These are phyloP conservation scores for Ammodytes marinus DNA, from an alignment of 2,113 vertebrate species.

Conservation along the genomic window DNA sequence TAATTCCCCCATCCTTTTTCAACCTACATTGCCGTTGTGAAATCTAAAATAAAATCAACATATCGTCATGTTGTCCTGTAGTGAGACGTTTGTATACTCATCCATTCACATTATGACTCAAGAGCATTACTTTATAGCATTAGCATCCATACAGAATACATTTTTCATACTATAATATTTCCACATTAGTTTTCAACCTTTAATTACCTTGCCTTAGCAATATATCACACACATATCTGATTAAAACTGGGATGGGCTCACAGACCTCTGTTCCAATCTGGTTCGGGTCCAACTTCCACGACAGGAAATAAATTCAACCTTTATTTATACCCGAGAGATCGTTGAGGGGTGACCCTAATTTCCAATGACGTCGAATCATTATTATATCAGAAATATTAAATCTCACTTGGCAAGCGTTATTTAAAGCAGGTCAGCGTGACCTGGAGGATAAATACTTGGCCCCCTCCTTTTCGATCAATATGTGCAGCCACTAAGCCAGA, in stretches of 20 bases:
- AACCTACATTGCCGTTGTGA: background rate
- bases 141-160: background rate
- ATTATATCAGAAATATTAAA: background rate
- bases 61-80: constrained; percentile 10
- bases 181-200: background rate
- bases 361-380: too few relatives aligned
- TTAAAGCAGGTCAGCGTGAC: background rate
- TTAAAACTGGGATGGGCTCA: background rate
- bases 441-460: background rate
- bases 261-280: background rate
- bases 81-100: background rate
- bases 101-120: background rate
- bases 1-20: too few relatives aligned
- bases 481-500: background rate
- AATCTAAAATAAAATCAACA: constrained; percentile 10
- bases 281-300: background rate
- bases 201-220: background rate
- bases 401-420: background rate
- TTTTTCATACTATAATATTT: background rate
- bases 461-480: background rate
- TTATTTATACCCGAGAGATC: too few relatives aligned
- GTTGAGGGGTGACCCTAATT: too few relatives aligned
- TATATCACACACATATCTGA: background rate
- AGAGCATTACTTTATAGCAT: background rate
- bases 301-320: background rate